phyloP scores from a whole-genome alignment of 1,140 invertebrate genomes.

The Akabosia matsudoensis region DNA sequence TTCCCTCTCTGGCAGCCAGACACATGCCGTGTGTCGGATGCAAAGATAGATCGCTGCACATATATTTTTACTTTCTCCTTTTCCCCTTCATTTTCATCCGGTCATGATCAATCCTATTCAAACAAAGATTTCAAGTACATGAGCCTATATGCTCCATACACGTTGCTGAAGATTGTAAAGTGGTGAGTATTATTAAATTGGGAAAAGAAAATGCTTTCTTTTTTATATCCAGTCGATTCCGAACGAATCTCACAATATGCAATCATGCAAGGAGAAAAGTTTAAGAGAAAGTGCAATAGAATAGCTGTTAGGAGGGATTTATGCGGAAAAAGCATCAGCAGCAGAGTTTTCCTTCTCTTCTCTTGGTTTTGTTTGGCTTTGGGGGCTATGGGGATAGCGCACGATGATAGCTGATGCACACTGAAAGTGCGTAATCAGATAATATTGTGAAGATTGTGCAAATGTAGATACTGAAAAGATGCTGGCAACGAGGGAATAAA shows the following conservation, averaged over 20 bases:
- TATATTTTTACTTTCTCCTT: not conserved
- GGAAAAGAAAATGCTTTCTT: not conserved
- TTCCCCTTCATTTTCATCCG: not conserved
- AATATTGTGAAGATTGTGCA: too few species aligned
- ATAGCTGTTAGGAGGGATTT: too few species aligned
- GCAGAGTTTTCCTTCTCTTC: too few species aligned
- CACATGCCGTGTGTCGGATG: not conserved
- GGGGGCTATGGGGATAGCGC: too few species aligned
- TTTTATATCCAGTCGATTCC: conserved; percentile 1
- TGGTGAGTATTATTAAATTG: not conserved
- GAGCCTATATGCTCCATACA: not conserved
- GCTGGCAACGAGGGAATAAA: too few species aligned
- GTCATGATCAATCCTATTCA: not conserved
- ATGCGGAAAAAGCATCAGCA: too few species aligned
- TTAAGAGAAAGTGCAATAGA: too few species aligned
- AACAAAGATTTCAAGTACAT: not conserved
- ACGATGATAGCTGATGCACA: too few species aligned
- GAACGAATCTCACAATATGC: not conserved
- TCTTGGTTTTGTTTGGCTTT: too few species aligned
- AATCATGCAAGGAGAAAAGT: not conserved
- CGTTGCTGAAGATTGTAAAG: not conserved
- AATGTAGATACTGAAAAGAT: too few species aligned
- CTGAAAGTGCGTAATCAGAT: too few species aligned
- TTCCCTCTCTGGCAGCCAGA: not conserved
- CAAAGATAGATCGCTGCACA: too few species aligned